phyloP scores from a whole-genome alignment of 2,888 invertebrate species.

The Drosophila gaucha region DNA sequence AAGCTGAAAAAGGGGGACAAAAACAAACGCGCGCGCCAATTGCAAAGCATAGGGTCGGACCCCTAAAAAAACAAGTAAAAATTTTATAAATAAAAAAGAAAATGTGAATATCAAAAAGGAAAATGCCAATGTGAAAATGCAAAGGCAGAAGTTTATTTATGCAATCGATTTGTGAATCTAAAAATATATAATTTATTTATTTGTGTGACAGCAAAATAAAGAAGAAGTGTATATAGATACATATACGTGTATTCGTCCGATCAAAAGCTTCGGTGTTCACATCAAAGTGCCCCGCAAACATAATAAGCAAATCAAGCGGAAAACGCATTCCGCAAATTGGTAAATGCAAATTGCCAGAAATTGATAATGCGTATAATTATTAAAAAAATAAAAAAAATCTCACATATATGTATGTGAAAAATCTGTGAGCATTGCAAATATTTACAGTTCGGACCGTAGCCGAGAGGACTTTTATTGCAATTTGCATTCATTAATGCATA shows the following conservation, averaged over 20 bases:
- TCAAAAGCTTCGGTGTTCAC: slow-evolving; percentile 31
- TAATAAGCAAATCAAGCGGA: slow-evolving; percentile 61
- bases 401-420: slow-evolving; percentile 2
- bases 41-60: slow-evolving; percentile 58
- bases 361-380: slow-evolving; percentile 54
- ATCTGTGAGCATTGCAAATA: slow-evolving; percentile 33
- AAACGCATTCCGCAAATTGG: slow-evolving; percentile 55
- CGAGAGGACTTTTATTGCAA: slow-evolving; percentile 19
- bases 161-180: slow-evolving; percentile 43
- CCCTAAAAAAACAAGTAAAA: slow-evolving; percentile 24
- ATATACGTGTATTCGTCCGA: slow-evolving; percentile 10
- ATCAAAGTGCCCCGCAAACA: slow-evolving; percentile 58
- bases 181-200: slow-evolving; percentile 42
- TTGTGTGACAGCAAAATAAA: slow-evolving; percentile 31
- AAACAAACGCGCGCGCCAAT: slow-evolving; percentile 69
- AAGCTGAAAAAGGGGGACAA: slow-evolving; percentile 66
- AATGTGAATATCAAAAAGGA: slow-evolving; percentile 19
- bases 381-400: neutral
- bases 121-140: slow-evolving; percentile 41
- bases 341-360: slow-evolving; percentile 53
- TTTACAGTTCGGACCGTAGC: slow-evolving; percentile 15
- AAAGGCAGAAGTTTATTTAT: slow-evolving; percentile 51
- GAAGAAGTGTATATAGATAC: neutral
- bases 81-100: slow-evolving; percentile 7
- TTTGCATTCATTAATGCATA: slow-evolving; percentile 46